Conservation (phyloP, 2,797 vertebrate species). For the Phrynocephalus forsythii region DNA sequence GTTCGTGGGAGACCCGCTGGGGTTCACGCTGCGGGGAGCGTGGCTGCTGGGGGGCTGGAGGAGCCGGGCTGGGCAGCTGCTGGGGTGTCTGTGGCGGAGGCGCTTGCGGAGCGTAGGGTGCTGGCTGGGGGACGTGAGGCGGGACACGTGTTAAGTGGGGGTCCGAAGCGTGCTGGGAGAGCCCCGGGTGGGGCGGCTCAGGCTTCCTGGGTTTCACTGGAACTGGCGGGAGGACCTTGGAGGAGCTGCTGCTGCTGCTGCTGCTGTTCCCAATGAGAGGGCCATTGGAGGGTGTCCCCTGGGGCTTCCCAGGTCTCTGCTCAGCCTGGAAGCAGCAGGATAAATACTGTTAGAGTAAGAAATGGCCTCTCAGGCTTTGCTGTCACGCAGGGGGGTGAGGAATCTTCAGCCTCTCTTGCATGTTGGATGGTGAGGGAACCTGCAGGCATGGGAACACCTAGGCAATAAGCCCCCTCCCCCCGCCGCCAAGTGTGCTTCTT, state of each 20-base stretch:
- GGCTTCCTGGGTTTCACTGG: constrained; percentile 51
- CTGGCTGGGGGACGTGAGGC: rapidly evolving
- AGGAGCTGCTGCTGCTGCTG: constrained; percentile 50
- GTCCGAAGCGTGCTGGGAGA: constrained; percentile 75
- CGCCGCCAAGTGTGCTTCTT: no score
- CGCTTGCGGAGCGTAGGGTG: rapidly evolving
- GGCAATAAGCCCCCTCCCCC: not conserved
- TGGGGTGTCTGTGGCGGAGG: not conserved
- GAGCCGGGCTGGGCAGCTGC: not conserved
- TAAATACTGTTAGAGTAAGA: not conserved
- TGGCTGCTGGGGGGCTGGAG: constrained; percentile 70
- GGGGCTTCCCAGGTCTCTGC: constrained; percentile 72
- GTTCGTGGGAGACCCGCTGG: constrained; percentile 95
- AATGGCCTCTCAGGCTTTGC: no score
- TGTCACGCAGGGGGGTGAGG: not conserved
- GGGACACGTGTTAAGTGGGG: constrained; percentile 59
- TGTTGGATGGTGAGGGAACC: not conserved
- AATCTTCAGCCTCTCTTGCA: not conserved
- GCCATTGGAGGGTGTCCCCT: constrained; percentile 82
- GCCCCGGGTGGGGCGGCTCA: constrained; percentile 70
- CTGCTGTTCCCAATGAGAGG: constrained; percentile 67
- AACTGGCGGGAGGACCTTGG: constrained; percentile 9
- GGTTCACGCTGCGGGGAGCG: constrained; percentile 89
- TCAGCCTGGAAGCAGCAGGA: constrained; percentile 67
- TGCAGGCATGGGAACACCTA: not conserved